Evolutionary conservation across 2,888 invertebrate genomes (phyloP).

Genomic region (Callimorpha dominula): DNA sequence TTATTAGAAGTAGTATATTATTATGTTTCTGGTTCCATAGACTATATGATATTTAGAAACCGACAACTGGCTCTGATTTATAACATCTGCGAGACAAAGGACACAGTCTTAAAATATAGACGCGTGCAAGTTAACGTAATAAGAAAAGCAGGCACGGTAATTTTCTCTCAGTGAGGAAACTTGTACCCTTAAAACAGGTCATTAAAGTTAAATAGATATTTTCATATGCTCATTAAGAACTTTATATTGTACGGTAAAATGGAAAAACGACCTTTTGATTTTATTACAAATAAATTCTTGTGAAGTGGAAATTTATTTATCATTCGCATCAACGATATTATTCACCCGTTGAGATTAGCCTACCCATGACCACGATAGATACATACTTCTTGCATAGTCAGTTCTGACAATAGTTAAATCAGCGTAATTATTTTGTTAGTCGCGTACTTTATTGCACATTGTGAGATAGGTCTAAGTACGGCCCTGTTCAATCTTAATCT

Average conservation of each 20-base stretch:
- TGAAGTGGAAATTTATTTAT: background rate
- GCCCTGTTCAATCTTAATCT: slow-evolving; percentile 18
- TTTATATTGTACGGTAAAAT: background rate
- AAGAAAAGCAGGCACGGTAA: background rate
- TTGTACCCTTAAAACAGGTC: background rate
- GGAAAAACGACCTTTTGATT: background rate
- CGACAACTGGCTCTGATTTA: no score
- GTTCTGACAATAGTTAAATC: background rate
- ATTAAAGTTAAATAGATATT: background rate
- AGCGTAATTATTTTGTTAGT: background rate
- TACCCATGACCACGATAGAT: no score
- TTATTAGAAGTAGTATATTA: no score
- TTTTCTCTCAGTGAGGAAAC: background rate
- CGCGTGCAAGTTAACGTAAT: background rate
- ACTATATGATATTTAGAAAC: no score
- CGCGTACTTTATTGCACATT: background rate
- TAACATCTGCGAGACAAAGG: no score
- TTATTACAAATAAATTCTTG: background rate
- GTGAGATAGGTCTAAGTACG: background rate
- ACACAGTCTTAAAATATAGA: no score
- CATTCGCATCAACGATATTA: no score
- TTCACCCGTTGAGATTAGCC: no score
- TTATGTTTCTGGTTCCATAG: background rate
- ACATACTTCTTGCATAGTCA: no score
- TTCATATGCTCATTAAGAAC: background rate